These are phyloP conservation scores for Drosophila santomea DNA, from an alignment of 1,140 invertebrate species.

Conservation along the genomic window DNA sequence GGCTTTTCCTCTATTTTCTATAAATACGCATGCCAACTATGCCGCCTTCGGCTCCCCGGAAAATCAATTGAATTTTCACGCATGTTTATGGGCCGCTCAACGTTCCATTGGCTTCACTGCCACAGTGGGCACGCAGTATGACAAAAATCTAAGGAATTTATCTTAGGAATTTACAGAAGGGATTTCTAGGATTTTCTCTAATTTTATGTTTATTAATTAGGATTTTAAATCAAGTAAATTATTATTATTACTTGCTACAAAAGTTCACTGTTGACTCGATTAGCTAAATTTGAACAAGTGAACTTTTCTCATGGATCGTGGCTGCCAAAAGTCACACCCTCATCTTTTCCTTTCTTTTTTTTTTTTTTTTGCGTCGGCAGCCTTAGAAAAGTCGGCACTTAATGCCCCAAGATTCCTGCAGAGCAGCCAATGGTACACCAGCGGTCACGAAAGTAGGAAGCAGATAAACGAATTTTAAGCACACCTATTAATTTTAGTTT, in stretches of 20 bases:
- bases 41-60: constrained; percentile 33
- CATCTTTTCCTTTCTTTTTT: neutral
- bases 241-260: no score
- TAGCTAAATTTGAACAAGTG: constrained; percentile 15
- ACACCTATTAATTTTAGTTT: no score
- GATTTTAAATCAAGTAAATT: neutral
- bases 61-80: constrained; percentile 82
- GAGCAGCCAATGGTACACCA: neutral
- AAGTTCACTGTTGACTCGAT: constrained; percentile 10
- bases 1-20: constrained; percentile 38
- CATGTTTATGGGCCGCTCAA: constrained; percentile 63
- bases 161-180: no score
- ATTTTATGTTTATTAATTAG: neutral
- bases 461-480: no score
- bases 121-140: constrained; percentile 16
- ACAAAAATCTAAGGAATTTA: neutral
- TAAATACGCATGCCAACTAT: constrained; percentile 55
- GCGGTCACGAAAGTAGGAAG: neutral
- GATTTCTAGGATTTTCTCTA: no score
- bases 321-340: constrained; percentile 16
- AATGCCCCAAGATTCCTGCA: constrained; percentile 5
- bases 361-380: neutral
- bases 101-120: constrained; percentile 12
- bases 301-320: constrained; percentile 21
- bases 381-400: constrained; percentile 12